Percentiles rank a stretch among this genome's conserved stretches.
Conservation (phyloP, 2,113 vertebrate species). For the Stercorarius parasiticus region DNA sequence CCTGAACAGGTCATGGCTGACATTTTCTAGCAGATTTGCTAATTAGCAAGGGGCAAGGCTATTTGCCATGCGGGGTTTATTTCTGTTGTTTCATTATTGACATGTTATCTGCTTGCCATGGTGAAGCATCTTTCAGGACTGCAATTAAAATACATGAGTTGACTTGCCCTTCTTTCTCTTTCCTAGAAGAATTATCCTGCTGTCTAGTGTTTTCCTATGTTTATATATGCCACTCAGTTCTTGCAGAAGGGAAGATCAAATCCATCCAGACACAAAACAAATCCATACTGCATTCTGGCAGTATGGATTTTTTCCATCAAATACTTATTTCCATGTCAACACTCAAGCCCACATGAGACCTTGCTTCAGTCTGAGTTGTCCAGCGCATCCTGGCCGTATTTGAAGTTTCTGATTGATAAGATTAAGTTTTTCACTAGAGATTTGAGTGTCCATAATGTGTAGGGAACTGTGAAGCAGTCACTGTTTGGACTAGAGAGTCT, state of each 20-base stretch:
- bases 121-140: not conserved
- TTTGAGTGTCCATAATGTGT: fast-evolving
- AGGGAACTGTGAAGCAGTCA: not conserved
- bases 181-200: not conserved
- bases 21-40: not conserved
- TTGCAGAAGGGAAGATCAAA: not conserved
- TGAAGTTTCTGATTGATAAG: not conserved
- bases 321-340: not conserved
- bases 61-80: not conserved
- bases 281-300: not conserved
- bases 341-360: not conserved
- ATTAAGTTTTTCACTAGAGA: not conserved
- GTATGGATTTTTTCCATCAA: not conserved
- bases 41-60: not conserved
- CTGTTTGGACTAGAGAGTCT: not conserved
- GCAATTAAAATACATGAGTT: not conserved
- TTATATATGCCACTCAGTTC: not conserved
- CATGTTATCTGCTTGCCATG: not conserved
- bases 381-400: not conserved
- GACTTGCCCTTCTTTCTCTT: not conserved
- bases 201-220: not conserved
- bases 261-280: not conserved
- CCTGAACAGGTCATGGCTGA: not conserved
- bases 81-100: not conserved
- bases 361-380: not conserved